Conservation (phyloP, 2,113 vertebrate species). For the Mus spicilegus region DNA sequence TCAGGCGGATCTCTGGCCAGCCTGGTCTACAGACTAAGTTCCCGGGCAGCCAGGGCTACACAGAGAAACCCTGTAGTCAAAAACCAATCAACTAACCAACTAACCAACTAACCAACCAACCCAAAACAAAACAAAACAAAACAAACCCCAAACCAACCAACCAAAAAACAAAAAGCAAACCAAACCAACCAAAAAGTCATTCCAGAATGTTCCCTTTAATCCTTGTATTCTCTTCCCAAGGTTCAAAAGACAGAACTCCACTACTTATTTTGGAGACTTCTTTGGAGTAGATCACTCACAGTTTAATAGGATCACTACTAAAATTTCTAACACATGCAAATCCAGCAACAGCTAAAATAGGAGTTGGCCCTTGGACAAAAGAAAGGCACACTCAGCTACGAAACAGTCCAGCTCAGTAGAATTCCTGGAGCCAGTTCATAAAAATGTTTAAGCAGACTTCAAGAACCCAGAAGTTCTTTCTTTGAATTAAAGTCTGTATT, state of each 20-base stretch:
- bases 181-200: background rate
- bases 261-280: slow-evolving; percentile 37
- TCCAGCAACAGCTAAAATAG: background rate
- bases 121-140: no score
- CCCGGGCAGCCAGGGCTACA: background rate
- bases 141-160: background rate
- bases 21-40: background rate
- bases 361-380: slow-evolving; percentile 5
- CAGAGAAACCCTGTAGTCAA: background rate
- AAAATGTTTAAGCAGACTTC: slow-evolving; percentile 5
- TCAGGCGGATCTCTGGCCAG: background rate
- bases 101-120: background rate
- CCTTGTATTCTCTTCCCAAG: background rate
- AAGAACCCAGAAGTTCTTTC: background rate
- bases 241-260: slow-evolving; percentile 8
- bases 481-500: slow-evolving; percentile 33
- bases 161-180: background rate
- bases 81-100: background rate
- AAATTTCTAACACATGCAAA: slow-evolving; percentile 44
- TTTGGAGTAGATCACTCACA: slow-evolving; percentile 3
- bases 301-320: slow-evolving; percentile 24
- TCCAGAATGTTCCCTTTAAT: background rate
- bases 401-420: background rate
- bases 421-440: background rate
- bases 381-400: background rate